Evolutionary conservation across 2,797 vertebrate species (phyloP).

Genomic region (Allobates femoralis): DNA sequence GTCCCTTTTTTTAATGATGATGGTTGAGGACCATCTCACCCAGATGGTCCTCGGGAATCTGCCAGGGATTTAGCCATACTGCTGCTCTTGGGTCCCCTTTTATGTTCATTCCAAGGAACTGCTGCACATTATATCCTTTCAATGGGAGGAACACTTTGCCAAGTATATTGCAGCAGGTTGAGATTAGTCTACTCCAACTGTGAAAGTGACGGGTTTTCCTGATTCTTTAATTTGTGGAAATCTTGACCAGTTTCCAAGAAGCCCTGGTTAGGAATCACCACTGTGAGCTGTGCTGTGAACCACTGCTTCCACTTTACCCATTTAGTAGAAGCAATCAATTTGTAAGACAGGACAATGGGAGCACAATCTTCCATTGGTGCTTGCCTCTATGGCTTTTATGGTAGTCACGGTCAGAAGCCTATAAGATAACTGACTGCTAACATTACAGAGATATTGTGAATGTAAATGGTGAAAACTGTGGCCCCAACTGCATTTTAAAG

Average conservation of each 20-base stretch:
- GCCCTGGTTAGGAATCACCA: neutral
- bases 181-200: too few relatives aligned
- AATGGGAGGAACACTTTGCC: too few relatives aligned
- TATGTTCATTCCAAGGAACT: too few relatives aligned
- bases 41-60: too few relatives aligned
- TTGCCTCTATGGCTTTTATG: neutral
- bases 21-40: too few relatives aligned
- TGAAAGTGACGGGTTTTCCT: neutral
- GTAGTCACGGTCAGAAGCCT: neutral
- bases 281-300: neutral
- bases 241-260: neutral
- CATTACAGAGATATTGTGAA: neutral
- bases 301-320: neutral
- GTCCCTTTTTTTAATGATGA: too few relatives aligned
- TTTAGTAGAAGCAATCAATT: too few relatives aligned
- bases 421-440: neutral
- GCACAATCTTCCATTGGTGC: neutral
- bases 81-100: too few relatives aligned
- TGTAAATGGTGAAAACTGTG: neutral
- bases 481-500: neutral
- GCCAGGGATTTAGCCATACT: too few relatives aligned
- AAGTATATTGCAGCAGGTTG: too few relatives aligned
- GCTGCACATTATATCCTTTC: too few relatives aligned
- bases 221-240: neutral
- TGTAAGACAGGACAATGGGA: neutral